Evolutionary conservation across 2,797 vertebrate genomes (phyloP).

Genomic region (Caiman crocodilus): DNA sequence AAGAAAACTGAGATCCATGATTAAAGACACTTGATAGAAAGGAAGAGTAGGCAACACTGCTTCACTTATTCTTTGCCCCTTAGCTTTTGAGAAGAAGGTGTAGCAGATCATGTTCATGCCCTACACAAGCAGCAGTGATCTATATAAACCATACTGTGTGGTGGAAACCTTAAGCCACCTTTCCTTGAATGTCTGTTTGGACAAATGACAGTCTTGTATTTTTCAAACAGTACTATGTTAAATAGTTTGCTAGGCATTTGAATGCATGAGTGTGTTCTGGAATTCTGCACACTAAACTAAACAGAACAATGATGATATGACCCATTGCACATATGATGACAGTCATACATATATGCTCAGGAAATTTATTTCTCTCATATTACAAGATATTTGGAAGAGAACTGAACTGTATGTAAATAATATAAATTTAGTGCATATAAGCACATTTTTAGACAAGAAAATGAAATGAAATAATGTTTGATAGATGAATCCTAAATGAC

Average conservation of each 20-base stretch:
- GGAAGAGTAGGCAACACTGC: background rate
- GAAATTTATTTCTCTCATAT: slow-evolving; percentile 50
- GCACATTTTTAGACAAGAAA: slow-evolving; percentile 8
- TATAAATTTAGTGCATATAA: background rate
- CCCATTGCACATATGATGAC: background rate
- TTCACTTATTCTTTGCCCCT: background rate
- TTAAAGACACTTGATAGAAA: no score
- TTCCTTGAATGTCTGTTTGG: background rate
- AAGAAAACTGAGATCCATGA: no score
- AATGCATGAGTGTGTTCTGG: background rate
- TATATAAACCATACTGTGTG: background rate
- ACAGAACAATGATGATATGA: background rate
- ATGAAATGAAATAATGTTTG: background rate
- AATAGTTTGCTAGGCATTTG: background rate
- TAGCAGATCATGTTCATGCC: background rate
- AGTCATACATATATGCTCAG: slow-evolving; percentile 13
- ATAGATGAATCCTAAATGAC: background rate
- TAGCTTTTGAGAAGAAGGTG: background rate
- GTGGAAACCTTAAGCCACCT: background rate
- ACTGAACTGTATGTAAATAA: background rate
- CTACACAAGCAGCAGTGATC: background rate
- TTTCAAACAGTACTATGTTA: background rate
- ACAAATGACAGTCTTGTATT: background rate
- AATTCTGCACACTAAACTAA: slow-evolving; percentile 21
- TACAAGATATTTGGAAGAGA: background rate